Percentiles rank a stretch among this genome's conserved stretches.
Conservation (phyloP, 2,888 invertebrate genomes). For the Cordylochernes scorpioides region DNA sequence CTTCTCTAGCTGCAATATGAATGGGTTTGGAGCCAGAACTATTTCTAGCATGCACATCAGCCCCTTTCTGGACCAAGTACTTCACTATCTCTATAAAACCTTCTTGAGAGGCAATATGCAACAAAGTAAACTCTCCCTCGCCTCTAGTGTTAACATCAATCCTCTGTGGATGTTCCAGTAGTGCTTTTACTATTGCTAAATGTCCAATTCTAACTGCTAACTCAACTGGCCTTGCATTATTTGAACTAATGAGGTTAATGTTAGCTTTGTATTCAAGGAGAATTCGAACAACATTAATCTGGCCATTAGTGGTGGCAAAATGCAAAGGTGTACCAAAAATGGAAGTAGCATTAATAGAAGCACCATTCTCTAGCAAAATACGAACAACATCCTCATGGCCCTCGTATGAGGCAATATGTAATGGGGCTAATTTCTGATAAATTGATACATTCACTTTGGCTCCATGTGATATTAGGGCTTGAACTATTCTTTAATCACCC, state of each 20-base stretch:
- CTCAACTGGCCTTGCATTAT: slow-evolving; percentile 2
- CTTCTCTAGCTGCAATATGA: too few species aligned
- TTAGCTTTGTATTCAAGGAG: neutral
- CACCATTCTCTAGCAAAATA: too few species aligned
- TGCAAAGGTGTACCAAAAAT: slow-evolving; percentile 1
- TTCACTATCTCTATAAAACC: neutral
- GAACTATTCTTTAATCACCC: too few species aligned
- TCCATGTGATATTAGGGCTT: too few species aligned
- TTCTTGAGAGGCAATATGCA: too few species aligned
- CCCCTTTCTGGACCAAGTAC: neutral
- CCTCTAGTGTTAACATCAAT: neutral
- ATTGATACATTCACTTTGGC: too few species aligned
- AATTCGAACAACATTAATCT: slow-evolving; percentile 1
- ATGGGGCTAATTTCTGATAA: too few species aligned
- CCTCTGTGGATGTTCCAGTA: neutral
- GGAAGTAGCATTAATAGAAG: too few species aligned
- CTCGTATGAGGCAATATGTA: too few species aligned
- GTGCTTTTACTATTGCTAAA: slow-evolving; percentile 1
- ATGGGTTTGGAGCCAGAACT: neutral
- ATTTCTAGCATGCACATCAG: neutral
- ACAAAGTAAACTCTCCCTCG: too few species aligned
- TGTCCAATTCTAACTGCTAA: slow-evolving; percentile 1
- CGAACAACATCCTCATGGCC: too few species aligned
- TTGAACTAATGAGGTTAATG: slow-evolving; percentile 1
- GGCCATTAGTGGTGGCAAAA: neutral